Percentiles rank a stretch among this genome's conserved stretches.
These are phyloP conservation scores for Proteles cristata DNA, from an alignment of 2,113 vertebrate genomes.

Conservation along the genomic window DNA sequence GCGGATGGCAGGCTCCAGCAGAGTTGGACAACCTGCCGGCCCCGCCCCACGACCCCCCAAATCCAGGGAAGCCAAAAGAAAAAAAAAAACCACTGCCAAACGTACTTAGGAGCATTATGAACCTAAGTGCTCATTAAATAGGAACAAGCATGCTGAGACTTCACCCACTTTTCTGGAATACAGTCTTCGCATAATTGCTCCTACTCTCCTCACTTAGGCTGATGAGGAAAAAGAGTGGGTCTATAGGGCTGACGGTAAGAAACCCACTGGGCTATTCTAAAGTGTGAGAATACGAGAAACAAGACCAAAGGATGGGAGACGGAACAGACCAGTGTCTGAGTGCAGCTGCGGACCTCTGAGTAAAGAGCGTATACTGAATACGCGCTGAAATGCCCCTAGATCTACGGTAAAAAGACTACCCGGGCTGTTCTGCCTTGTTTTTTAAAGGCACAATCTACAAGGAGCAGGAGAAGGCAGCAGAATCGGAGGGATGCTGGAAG, in stretches of 20 bases:
- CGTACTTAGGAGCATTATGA: neutral
- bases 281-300: neutral
- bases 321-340: neutral
- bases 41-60: rapidly evolving
- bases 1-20: neutral
- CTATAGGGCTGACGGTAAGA: neutral
- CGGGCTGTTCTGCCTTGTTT: neutral
- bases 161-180: neutral
- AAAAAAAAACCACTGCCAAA: neutral
- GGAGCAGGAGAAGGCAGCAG: neutral
- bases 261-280: neutral
- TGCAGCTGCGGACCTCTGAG: neutral
- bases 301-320: neutral
- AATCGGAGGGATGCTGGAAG: neutral
- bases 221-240: neutral
- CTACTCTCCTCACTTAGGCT: neutral
- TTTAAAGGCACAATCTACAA: neutral
- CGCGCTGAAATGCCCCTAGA: neutral
- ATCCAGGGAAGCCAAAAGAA: neutral
- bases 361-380: neutral
- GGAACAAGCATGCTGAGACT: neutral
- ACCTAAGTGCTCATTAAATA: neutral
- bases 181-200: neutral
- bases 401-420: neutral
- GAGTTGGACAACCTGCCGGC: neutral